phyloP scores from a whole-genome alignment of 2,888 invertebrate species.

The Tiliacea citrago region DNA sequence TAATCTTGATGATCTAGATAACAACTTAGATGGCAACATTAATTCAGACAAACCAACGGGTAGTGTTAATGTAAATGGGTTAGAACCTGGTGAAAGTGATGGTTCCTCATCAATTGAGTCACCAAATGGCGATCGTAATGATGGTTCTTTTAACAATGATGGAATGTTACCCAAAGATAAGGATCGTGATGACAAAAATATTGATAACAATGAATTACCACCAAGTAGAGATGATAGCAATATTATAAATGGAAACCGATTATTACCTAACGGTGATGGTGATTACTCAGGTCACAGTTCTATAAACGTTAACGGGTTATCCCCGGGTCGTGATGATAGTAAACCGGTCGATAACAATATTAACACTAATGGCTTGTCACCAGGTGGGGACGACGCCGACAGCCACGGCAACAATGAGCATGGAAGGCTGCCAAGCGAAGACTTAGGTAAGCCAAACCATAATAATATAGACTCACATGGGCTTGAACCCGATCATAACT shows the following conservation, averaged over 20 bases:
- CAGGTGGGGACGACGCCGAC: constrained; percentile 37
- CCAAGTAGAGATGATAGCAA: background rate
- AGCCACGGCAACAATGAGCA: constrained; percentile 4
- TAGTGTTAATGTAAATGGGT: constrained; percentile 20
- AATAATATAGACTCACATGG: constrained; percentile 13
- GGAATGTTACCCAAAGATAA: constrained; percentile 1
- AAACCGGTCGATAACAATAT: constrained; percentile 19
- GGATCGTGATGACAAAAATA: background rate
- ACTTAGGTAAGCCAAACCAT: constrained; percentile 48
- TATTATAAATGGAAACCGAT: constrained; percentile 3
- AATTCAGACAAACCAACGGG: background rate
- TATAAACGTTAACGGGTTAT: constrained; percentile 30
- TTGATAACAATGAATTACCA: background rate
- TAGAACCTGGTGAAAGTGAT: constrained; percentile 6
- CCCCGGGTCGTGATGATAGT: constrained; percentile 25
- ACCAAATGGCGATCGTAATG: background rate
- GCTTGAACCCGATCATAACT: constrained; percentile 5
- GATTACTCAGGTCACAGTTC: background rate
- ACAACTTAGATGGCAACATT: background rate
- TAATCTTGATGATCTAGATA: background rate
- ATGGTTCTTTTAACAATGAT: constrained; percentile 26
- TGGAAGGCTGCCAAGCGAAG: constrained; percentile 21
- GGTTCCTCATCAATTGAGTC: background rate
- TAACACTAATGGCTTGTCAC: constrained; percentile 44
- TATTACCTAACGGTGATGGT: background rate